These are phyloP conservation scores for Gari tellinella DNA, from an alignment of 2,888 invertebrate species.

Conservation along the genomic window DNA sequence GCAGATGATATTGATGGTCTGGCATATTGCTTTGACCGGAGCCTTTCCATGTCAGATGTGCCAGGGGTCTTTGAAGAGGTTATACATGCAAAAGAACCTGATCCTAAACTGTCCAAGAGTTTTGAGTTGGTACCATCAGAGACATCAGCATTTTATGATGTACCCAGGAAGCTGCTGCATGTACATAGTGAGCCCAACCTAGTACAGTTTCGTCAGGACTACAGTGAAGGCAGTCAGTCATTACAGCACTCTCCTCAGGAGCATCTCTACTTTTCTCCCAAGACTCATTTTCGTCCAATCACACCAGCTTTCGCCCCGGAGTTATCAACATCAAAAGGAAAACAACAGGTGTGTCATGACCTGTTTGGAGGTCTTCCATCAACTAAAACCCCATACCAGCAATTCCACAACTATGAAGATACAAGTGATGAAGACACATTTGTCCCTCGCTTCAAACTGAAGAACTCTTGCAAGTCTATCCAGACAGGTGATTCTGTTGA, in stretches of 20 bases:
- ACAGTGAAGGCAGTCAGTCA: slow-evolving; percentile 72
- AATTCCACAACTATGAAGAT: slow-evolving; percentile 50
- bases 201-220: slow-evolving; percentile 47
- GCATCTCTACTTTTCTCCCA: slow-evolving; percentile 90
- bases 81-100: slow-evolving; percentile 29
- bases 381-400: slow-evolving; percentile 68
- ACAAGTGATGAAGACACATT: slow-evolving; percentile 83
- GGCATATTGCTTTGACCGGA: slow-evolving; percentile 47
- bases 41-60: slow-evolving; percentile 64
- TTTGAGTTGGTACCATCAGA: slow-evolving; percentile 77
- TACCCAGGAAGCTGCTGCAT: slow-evolving; percentile 71
- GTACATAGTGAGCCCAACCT: slow-evolving; percentile 76
- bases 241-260: slow-evolving; percentile 84
- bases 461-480: slow-evolving; percentile 86
- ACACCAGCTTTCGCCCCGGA: slow-evolving; percentile 62
- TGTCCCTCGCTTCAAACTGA: slow-evolving; percentile 89
- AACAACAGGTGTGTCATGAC: slow-evolving; percentile 60
- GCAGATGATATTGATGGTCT: slow-evolving; percentile 22
- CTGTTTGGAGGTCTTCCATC: slow-evolving; percentile 71
- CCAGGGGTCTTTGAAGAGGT: slow-evolving; percentile 40
- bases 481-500: slow-evolving; percentile 85
- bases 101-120: slow-evolving; percentile 65
- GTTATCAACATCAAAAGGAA: slow-evolving; percentile 24
- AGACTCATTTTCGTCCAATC: slow-evolving; percentile 94
- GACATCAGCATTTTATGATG: slow-evolving; percentile 76